A percentile compares a stretch with the other conserved stretches of the same genome.
Evolutionary conservation across 2,888 invertebrate genomes (phyloP).

Genomic region (Acleris sparsana): DNA sequence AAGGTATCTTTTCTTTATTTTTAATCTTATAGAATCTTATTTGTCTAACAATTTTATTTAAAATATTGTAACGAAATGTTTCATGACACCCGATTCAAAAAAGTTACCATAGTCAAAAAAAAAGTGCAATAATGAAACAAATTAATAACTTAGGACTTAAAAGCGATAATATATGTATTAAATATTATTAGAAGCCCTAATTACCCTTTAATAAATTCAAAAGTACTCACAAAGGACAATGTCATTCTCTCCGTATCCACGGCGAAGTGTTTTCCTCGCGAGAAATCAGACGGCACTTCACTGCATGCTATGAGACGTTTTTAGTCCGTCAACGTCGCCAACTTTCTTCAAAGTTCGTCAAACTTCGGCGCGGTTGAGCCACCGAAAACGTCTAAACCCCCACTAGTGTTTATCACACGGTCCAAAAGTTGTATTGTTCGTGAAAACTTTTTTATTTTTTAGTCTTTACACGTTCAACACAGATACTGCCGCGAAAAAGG

Average conservation of each 20-base stretch:
- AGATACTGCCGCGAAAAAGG: conserved; percentile 74
- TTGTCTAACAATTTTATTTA: too few relatives aligned
- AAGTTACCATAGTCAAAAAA: too few relatives aligned
- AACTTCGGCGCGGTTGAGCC: conserved; percentile 42
- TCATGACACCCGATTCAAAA: too few relatives aligned
- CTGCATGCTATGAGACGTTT: conserved; percentile 21
- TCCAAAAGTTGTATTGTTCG: conserved; percentile 49
- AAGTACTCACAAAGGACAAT: conserved; percentile 79
- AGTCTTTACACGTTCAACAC: conserved; percentile 56
- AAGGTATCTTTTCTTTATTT: too few relatives aligned
- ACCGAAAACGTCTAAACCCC: conserved; percentile 40
- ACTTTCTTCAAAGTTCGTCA: conserved; percentile 42
- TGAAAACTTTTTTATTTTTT: conserved; percentile 56
- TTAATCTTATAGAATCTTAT: too few relatives aligned
- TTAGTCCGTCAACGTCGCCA: conserved; percentile 4
- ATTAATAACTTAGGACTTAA: too few relatives aligned
- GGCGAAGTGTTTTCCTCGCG: conserved; percentile 11
- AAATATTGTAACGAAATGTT: too few relatives aligned
- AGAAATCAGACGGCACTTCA: conserved; percentile 21
- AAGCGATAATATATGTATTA: background rate
- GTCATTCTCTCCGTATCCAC: conserved; percentile 73
- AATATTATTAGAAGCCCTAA: background rate
- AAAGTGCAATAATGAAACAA: too few relatives aligned
- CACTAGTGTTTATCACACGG: conserved; percentile 43
- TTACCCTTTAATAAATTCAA: conserved; percentile 6